phyloP scores from a whole-genome alignment of 2,797 vertebrate species.

The Ambastaia sidthimunki region DNA sequence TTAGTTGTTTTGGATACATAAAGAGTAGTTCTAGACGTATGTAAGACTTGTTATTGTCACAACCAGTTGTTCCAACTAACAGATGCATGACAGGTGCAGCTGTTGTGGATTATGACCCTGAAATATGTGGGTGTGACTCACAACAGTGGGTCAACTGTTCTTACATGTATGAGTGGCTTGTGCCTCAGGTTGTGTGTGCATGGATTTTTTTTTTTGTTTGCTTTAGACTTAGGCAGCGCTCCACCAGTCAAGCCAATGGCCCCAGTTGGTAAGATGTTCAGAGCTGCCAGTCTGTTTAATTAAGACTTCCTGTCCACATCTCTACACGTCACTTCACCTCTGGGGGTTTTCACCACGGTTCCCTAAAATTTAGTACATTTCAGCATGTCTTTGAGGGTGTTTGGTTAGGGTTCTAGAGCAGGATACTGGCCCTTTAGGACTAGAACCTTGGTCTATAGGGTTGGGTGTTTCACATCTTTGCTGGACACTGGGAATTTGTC shows the following conservation, averaged over 20 bases:
- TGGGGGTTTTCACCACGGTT: background rate
- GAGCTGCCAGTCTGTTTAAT: constrained; percentile 7
- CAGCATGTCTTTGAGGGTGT: background rate
- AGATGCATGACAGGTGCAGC: constrained; percentile 41
- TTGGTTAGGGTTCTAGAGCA: too few relatives aligned
- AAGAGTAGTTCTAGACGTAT: background rate
- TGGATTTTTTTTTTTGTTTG: constrained; percentile 32
- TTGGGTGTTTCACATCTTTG: background rate
- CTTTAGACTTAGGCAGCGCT: constrained; percentile 37
- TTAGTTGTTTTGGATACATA: background rate
- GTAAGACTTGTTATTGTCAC: background rate
- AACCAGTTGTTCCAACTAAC: constrained; percentile 36
- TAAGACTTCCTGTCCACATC: background rate
- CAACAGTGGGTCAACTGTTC: constrained; percentile 12
- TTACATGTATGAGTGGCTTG: constrained; percentile 12
- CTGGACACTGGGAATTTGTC: background rate
- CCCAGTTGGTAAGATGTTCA: constrained; percentile 57
- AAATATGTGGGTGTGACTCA: constrained; percentile 46
- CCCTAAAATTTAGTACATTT: background rate
- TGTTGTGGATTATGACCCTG: constrained; percentile 31
- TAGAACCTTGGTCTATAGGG: background rate
- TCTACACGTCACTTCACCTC: background rate
- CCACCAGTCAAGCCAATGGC: constrained; percentile 49
- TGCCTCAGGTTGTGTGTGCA: constrained; percentile 1
- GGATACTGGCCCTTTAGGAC: too few relatives aligned